These are phyloP conservation scores for Eospalax fontanierii DNA, from an alignment of 2,797 vertebrate genomes.

Conservation along the genomic window DNA sequence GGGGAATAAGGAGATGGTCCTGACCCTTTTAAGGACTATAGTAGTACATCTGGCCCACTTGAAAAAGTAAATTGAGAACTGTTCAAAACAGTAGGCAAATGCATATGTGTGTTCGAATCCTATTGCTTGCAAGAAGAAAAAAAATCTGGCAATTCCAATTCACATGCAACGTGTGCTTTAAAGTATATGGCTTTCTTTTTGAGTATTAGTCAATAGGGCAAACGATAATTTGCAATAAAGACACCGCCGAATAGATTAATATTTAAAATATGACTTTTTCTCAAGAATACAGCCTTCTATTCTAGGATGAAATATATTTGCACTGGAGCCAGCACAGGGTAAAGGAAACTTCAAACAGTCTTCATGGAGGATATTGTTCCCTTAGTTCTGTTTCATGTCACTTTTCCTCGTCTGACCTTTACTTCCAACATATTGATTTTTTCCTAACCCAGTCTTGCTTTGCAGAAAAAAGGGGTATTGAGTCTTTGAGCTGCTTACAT, in stretches of 20 bases:
- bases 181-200: conserved; percentile 64
- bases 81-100: conserved; percentile 89
- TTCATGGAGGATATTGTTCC: conserved; percentile 91
- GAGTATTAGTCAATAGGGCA: conserved; percentile 85
- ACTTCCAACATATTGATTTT: conserved; percentile 93
- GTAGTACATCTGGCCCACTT: conserved; percentile 91
- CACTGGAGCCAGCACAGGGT: conserved; percentile 87
- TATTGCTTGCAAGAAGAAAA: conserved; percentile 82
- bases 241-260: conserved; percentile 87
- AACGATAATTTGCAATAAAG: conserved; percentile 77
- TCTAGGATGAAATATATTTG: conserved; percentile 88
- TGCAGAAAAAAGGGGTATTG: conserved; percentile 91
- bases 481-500: conserved; percentile 91
- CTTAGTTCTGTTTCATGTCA: conserved; percentile 91
- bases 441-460: conserved; percentile 91
- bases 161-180: conserved; percentile 64
- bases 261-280: conserved; percentile 89
- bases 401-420: conserved; percentile 91
- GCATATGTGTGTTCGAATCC: conserved; percentile 88
- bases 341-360: conserved; percentile 91
- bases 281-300: conserved; percentile 85
- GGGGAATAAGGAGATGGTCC: conserved; percentile 89
- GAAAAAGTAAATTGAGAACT: conserved; percentile 90
- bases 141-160: conserved; percentile 61
- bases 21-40: conserved; percentile 89